phyloP scores from a whole-genome alignment of 2,888 invertebrate species.

The Mesorhabditis sp. region DNA sequence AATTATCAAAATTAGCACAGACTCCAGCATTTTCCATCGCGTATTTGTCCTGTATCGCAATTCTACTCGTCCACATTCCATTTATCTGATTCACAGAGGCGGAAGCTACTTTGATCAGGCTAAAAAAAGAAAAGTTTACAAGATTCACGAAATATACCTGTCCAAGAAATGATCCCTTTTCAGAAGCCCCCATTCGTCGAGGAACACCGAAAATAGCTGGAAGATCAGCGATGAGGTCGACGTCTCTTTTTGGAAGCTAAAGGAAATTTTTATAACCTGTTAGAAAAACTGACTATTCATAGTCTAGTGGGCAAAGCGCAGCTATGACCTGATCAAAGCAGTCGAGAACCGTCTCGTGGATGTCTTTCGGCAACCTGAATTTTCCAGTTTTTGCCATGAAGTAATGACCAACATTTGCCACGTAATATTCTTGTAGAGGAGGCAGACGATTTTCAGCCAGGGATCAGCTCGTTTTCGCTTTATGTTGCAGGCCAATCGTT shows the following conservation, averaged over 20 bases:
- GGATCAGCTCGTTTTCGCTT: neutral
- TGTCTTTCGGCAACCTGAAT: neutral
- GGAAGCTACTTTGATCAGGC: neutral
- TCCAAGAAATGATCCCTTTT: neutral
- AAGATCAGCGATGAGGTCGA: neutral
- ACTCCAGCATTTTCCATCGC: neutral
- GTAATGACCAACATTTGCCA: neutral
- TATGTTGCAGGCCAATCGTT: neutral
- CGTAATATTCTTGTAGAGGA: neutral
- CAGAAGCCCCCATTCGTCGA: neutral
- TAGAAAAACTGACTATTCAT: neutral
- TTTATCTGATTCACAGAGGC: neutral
- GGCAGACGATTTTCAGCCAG: neutral
- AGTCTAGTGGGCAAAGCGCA: too few relatives aligned
- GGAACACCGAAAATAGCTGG: neutral
- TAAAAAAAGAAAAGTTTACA: neutral
- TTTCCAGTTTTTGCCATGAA: too few relatives aligned
- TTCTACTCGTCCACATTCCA: neutral
- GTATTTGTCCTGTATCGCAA: neutral
- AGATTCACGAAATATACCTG: neutral
- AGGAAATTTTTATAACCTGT: neutral
- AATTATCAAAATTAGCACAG: neutral
- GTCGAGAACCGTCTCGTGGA: neutral
- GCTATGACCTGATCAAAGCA: neutral
- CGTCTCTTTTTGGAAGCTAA: neutral